Evolutionary conservation across 2,888 invertebrate species (phyloP), one percentile per base, ranked within the genome.

Genomic region (Macaria liturata): DNA sequence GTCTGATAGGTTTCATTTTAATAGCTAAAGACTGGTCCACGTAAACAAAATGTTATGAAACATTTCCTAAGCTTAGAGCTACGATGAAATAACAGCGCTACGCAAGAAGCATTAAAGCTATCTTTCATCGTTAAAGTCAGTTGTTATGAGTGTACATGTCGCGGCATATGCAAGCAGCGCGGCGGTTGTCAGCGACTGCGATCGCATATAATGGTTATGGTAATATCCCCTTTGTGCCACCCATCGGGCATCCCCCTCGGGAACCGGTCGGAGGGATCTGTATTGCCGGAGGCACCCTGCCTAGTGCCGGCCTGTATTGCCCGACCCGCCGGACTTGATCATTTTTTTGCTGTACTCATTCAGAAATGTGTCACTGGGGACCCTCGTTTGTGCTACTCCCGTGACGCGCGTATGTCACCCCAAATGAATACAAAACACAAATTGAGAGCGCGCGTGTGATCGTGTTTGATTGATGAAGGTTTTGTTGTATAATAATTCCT

Each of bases 341-440:
- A 76, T 76, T 75, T 78, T 80, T 79, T 72, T 76, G 42, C 43
- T 55, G 66, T 67, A 70, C 75, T 74, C 76, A 80, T 78, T 78
- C 74, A 76, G 75, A 84, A 79, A 78, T 82, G 80, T 83, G 84
- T 83, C 83, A 82, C 76, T 81, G 60, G 80, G 78, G 78, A 74
- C 71, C 72, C 73, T 69, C 69, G 72, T 70, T 75, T 75, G 71
- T 67, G 67, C 66, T 69, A 68, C 70, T 72, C 70, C 72, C 66
- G 66, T 59, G 70, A 63, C 68, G 72, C 67, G 72, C 71, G 66
- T 70, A 68, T 68, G 65, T 69, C 72, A 69, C 72, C 71, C 72
- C 68, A 68, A n/a, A 62, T 62, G 55, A 66, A 62, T 67, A 62
- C 51, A 55, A 60, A 65, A 64, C 46, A 57, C 60, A 61, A 71